A percentile compares a stretch with the other conserved stretches of the same genome.
Evolutionary conservation across 1,140 invertebrate species (phyloP).

Genomic region (Drosophila carrolli): DNA sequence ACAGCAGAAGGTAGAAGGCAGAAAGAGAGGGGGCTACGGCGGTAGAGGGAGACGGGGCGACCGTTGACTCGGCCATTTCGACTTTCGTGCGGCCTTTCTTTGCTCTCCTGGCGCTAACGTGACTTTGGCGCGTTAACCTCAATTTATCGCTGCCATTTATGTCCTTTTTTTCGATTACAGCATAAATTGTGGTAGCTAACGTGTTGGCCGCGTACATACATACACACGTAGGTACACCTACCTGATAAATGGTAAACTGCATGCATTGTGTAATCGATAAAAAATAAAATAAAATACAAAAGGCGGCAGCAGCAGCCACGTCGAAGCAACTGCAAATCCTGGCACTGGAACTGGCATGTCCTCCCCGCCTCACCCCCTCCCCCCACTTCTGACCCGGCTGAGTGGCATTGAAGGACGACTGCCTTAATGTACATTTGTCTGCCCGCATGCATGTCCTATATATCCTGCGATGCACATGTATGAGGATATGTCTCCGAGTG

Average conservation of each 20-base stretch:
- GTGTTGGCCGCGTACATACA: constrained; percentile 50
- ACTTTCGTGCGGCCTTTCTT: constrained; percentile 49
- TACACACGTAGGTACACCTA: constrained; percentile 5
- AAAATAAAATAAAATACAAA: constrained; percentile 44
- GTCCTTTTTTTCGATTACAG: constrained; percentile 80
- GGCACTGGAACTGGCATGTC: constrained; percentile 24
- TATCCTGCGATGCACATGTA: constrained; percentile 3
- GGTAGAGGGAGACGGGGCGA: no score
- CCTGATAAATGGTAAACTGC: constrained; percentile 77
- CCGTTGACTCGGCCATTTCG: constrained; percentile 43
- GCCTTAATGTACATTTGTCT: constrained; percentile 52
- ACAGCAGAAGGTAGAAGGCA: neutral
- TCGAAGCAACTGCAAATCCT: constrained; percentile 40
- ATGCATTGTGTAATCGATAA: constrained; percentile 82
- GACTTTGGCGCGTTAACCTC: constrained; percentile 81
- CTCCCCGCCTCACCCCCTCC: neutral
- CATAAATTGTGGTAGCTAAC: constrained; percentile 78
- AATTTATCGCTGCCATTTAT: constrained; percentile 81
- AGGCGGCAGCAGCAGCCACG: neutral
- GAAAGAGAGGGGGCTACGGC: neutral
- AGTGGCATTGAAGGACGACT: constrained; percentile 50
- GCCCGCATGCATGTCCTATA: constrained; percentile 17
- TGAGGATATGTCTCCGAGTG: constrained; percentile 11
- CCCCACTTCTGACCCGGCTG: neutral
- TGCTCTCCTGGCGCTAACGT: constrained; percentile 62